Evolutionary conservation across 1,140 invertebrate species (phyloP), one percentile per base, ranked within the genome.

Genomic region (Ericerus pela): DNA sequence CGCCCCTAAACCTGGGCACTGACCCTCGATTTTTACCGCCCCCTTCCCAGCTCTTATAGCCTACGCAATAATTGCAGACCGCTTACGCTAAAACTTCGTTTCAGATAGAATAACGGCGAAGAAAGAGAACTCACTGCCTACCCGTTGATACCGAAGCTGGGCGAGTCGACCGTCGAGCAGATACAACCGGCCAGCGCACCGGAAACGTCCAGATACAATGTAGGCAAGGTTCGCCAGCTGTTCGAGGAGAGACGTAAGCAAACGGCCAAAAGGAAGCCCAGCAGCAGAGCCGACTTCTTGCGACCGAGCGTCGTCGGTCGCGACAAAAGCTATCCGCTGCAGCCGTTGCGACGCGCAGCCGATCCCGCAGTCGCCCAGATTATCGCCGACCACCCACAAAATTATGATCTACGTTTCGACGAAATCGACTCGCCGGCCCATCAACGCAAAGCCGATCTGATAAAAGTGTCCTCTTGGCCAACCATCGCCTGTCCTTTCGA

Each of bases 261-360:
- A 24, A 18, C 12, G 8, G 30, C 30, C 4, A 29, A 54, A 22
- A 22, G 38, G 27, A 24, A 28, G 5, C 43, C 37, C 1, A 26
- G 22, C 22, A 30, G 38, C 8, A 52, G 52, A 8, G 52, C 47
- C 20, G 30, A 55, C 18, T 64, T 20, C 1, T 37, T n/a, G 12
- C 51, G 53, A 12, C 3, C 54, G 12, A 58, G 36, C 12, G 51
- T 31, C 27, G 52, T 56, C 11, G 67, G 67, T 1, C 62, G 65
- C 54, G 67, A 69, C 55, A 64, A 63, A 53, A 64, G 63, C 37
- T 62, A 67, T 56, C 67, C 68, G 0, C 51, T 69, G 29, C 62
- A 69, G 36, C 68, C 68, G 14, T 30, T 69, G 26, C n/a, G 31
- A 58, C 11, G 43, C 31, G 11, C 31, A 58, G 11, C 16, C 36